A percentile compares a stretch with the other conserved stretches of the same genome.
Evolutionary conservation across 2,797 vertebrate genomes (phyloP).

Genomic region (Coilia nasus): DNA sequence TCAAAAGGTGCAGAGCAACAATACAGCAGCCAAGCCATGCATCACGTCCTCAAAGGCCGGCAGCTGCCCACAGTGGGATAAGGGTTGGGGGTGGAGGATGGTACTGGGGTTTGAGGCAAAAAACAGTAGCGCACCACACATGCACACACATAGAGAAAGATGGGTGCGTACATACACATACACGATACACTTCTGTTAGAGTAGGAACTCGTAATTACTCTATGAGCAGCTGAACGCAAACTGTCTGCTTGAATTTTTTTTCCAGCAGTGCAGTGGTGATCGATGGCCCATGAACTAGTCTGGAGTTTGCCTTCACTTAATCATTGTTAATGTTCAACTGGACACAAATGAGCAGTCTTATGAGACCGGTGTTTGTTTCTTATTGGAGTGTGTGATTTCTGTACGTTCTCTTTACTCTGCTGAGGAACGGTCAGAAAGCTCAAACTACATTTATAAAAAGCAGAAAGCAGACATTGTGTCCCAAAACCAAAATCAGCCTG

Average conservation of each 20-base stretch:
- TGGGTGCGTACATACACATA: no score
- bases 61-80: conserved; percentile 56
- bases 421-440: conserved; percentile 74
- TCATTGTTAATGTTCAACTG: conserved; percentile 56
- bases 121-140: conserved; percentile 31
- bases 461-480: no score
- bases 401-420: conserved; percentile 49
- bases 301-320: conserved; percentile 59
- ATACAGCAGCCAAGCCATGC: conserved; percentile 62
- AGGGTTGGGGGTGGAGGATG: conserved; percentile 19
- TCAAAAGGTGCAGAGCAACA: conserved; percentile 69
- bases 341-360: conserved; percentile 44
- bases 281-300: conserved; percentile 44
- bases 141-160: no score
- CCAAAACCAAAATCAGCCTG: background rate
- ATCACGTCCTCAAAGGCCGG: conserved; percentile 60
- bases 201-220: background rate
- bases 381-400: conserved; percentile 47
- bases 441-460: conserved; percentile 88
- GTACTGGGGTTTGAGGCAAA: conserved; percentile 21
- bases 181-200: background rate
- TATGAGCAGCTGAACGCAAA: conserved; percentile 37
- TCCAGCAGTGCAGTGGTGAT: conserved; percentile 53
- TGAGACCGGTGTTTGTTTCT: conserved; percentile 61
- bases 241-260: conserved; percentile 45